Evolutionary conservation across 92 coral and sea anemone genomes (phyloP).

Genomic region (Virgularia gustaviana): DNA sequence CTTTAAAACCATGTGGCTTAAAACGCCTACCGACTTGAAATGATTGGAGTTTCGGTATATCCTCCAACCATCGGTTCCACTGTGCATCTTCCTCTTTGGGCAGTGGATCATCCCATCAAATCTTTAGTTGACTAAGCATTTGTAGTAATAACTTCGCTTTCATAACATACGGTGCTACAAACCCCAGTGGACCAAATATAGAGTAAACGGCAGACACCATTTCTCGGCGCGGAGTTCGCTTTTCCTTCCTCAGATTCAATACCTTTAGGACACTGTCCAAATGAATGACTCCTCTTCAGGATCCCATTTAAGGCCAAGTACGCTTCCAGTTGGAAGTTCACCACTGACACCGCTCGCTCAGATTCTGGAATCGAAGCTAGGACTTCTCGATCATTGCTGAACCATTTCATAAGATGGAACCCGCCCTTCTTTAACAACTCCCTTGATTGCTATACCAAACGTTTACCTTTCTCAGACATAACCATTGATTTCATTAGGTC

Average conservation of each 20-base stretch:
- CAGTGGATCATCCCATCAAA: conserved; percentile 43
- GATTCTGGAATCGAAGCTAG: no score
- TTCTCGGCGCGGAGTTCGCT: not conserved
- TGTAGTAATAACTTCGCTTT: conserved; percentile 39
- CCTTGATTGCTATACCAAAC: conserved; percentile 25
- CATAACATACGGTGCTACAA: no score
- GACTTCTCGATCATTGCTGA: no score
- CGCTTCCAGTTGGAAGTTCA: conserved; percentile 34
- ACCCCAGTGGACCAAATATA: no score
- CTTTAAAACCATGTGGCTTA: conserved; percentile 33
- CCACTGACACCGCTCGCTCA: no score
- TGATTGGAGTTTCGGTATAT: conserved; percentile 24
- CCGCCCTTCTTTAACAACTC: conserved; percentile 30
- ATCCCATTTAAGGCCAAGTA: conserved; percentile 35
- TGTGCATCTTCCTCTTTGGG: conserved; percentile 23
- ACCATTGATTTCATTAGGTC: conserved; percentile 43
- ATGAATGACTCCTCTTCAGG: conserved; percentile 13
- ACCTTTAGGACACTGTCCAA: not conserved
- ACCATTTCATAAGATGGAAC: no score
- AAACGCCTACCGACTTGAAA: conserved; percentile 32
- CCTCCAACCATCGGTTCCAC: conserved; percentile 44
- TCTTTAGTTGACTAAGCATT: conserved; percentile 18
- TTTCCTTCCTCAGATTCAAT: not conserved
- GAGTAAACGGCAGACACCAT: conserved; percentile 16
- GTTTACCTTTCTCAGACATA: conserved; percentile 12